A percentile compares a stretch with the other conserved stretches of the same genome.
These are phyloP conservation scores for Orthonevra nobilis DNA, from an alignment of 2,888 invertebrate genomes.

Conservation along the genomic window DNA sequence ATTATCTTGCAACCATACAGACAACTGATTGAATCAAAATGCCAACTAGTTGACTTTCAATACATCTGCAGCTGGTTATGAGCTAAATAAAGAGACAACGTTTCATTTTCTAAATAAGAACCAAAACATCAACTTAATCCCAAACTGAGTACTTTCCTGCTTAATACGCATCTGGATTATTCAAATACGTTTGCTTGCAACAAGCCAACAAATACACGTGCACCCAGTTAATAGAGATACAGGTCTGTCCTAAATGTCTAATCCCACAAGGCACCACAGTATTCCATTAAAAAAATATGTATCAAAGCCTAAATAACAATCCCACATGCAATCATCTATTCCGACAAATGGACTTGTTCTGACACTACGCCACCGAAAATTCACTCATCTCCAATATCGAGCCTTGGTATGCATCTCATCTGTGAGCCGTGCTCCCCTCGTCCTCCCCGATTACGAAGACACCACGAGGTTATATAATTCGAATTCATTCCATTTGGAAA, in stretches of 20 bases:
- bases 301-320: constrained; percentile 26
- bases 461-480: constrained; percentile 7
- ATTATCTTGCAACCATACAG: too few relatives aligned
- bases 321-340: constrained; percentile 38
- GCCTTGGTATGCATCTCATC: constrained; percentile 7
- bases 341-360: too few relatives aligned
- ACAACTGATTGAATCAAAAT: too few relatives aligned
- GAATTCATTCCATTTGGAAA: constrained; percentile 46
- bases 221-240: neutral
- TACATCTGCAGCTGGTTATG: too few relatives aligned
- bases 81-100: too few relatives aligned
- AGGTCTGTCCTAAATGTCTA: constrained; percentile 17
- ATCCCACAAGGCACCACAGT: neutral
- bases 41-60: too few relatives aligned
- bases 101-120: too few relatives aligned
- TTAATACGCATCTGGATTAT: neutral
- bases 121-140: too few relatives aligned
- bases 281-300: too few relatives aligned
- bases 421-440: too few relatives aligned
- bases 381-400: neutral
- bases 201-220: neutral
- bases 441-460: neutral
- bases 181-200: neutral
- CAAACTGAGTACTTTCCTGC: too few relatives aligned
- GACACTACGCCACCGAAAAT: constrained; percentile 2